A percentile compares a stretch with the other conserved stretches of the same genome.
These are phyloP conservation scores for Exocentrus adspersus DNA, from an alignment of 2,888 invertebrate genomes.

Conservation along the genomic window DNA sequence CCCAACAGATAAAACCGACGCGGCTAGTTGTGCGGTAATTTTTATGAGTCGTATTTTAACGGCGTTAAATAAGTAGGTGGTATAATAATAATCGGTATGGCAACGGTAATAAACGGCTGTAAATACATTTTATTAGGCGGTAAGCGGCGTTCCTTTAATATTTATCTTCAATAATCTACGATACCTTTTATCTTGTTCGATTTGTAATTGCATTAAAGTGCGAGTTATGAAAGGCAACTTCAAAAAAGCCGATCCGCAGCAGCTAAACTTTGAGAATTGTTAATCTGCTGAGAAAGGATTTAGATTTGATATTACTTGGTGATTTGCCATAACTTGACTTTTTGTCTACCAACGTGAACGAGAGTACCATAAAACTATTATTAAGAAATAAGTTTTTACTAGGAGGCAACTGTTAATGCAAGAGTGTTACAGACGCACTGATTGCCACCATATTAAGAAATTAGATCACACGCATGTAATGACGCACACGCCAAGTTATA, in stretches of 20 bases:
- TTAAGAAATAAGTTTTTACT: too few relatives aligned
- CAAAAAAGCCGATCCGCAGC: not conserved
- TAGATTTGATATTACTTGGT: too few relatives aligned
- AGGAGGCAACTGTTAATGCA: too few relatives aligned
- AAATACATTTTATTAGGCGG: slow-evolving; percentile 19
- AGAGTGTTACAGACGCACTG: too few relatives aligned
- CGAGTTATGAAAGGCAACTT: not conserved
- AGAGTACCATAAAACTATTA: too few relatives aligned
- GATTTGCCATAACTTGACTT: too few relatives aligned
- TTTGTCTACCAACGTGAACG: too few relatives aligned
- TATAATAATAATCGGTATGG: slow-evolving; percentile 20
- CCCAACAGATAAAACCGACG: slow-evolving; percentile 9
- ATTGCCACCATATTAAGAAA: too few relatives aligned
- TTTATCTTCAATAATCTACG: slow-evolving; percentile 2
- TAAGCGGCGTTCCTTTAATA: slow-evolving; percentile 16
- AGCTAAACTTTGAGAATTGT: not conserved
- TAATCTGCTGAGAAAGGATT: not conserved
- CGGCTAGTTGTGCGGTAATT: slow-evolving; percentile 12
- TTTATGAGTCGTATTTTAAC: slow-evolving; percentile 21
- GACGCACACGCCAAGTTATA: too few relatives aligned
- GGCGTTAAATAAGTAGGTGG: slow-evolving; percentile 18
- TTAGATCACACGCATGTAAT: too few relatives aligned
- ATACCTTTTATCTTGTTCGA: not conserved
- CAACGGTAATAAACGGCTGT: slow-evolving; percentile 20
- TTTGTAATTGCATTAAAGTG: not conserved